Evolutionary conservation across 1,140 invertebrate genomes (phyloP).

Genomic region (Danaus plexippus): DNA sequence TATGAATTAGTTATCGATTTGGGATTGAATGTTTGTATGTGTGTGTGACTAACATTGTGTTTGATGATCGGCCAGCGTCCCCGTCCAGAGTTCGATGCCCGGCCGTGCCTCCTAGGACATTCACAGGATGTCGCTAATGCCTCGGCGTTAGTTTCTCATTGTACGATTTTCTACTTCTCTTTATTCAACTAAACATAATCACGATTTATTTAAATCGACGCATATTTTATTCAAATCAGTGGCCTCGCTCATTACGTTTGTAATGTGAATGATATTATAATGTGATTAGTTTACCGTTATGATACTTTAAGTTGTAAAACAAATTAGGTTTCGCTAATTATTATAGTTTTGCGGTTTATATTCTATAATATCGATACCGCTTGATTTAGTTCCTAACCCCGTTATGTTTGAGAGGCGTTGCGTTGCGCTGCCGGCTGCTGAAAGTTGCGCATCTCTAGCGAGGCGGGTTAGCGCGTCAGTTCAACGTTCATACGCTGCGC

Average conservation of each 20-base stretch:
- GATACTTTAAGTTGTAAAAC: slow-evolving; percentile 28
- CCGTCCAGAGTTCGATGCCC: slow-evolving; percentile 54
- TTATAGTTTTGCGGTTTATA: slow-evolving; percentile 44
- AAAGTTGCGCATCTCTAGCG: slow-evolving; percentile 22
- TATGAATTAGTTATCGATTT: too few relatives aligned
- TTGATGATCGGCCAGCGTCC: slow-evolving; percentile 8
- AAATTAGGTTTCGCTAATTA: slow-evolving; percentile 35
- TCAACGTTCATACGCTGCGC: slow-evolving; percentile 59
- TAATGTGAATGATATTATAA: slow-evolving; percentile 2
- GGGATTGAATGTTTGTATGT: neutral
- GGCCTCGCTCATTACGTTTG: too few relatives aligned
- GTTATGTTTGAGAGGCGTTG: slow-evolving; percentile 33
- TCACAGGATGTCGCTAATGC: slow-evolving; percentile 54
- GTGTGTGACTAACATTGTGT: neutral
- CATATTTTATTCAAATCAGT: too few relatives aligned
- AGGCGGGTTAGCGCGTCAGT: slow-evolving; percentile 52
- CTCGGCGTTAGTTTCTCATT: slow-evolving; percentile 12
- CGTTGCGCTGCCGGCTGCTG: slow-evolving; percentile 17
- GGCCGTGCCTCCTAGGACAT: slow-evolving; percentile 44
- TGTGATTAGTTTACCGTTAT: neutral
- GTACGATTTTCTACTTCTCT: too few relatives aligned
- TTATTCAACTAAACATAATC: too few relatives aligned
- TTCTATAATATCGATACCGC: slow-evolving; percentile 36
- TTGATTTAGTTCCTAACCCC: slow-evolving; percentile 21
- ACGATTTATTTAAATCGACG: too few relatives aligned